Evolutionary conservation across 2,113 vertebrate species (phyloP).

Genomic region (Callospermophilus lateralis): DNA sequence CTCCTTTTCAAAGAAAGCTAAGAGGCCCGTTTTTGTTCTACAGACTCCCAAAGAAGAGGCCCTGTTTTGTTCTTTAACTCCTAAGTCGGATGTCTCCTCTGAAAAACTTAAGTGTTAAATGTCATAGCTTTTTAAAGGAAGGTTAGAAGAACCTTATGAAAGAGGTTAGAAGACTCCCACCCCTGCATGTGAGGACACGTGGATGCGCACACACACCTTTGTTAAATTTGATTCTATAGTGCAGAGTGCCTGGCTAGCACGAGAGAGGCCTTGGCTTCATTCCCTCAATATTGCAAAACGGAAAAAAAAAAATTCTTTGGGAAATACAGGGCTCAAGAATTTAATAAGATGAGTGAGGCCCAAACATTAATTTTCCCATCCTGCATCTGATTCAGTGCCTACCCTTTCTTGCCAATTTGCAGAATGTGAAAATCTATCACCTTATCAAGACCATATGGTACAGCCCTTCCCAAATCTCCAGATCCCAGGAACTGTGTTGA

Average conservation of each 20-base stretch:
- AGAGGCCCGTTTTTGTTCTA: neutral
- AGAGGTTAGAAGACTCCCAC: neutral
- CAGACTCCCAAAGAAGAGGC: neutral
- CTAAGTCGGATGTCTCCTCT: neutral
- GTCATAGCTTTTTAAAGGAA: neutral
- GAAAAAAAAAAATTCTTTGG: neutral
- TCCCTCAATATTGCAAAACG: neutral
- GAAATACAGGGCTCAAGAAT: neutral
- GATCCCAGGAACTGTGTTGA: conserved; percentile 63
- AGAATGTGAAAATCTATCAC: conserved; percentile 76
- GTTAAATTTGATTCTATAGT: neutral
- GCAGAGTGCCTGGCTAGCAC: neutral
- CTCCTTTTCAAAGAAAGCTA: neutral
- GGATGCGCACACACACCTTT: neutral
- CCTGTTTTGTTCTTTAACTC: neutral
- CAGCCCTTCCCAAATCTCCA: conserved; percentile 61
- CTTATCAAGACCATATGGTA: conserved; percentile 77
- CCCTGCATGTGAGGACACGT: neutral
- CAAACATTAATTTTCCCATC: conserved; percentile 6
- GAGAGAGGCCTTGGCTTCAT: neutral
- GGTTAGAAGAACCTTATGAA: neutral
- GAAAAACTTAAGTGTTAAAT: conserved; percentile 11
- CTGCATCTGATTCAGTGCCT: conserved; percentile 31
- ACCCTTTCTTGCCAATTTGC: conserved; percentile 64
- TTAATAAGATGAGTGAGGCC: conserved; percentile 1